These are phyloP conservation scores for Aspidiotus rigidus DNA, from an alignment of 2,888 invertebrate species.

Conservation along the genomic window DNA sequence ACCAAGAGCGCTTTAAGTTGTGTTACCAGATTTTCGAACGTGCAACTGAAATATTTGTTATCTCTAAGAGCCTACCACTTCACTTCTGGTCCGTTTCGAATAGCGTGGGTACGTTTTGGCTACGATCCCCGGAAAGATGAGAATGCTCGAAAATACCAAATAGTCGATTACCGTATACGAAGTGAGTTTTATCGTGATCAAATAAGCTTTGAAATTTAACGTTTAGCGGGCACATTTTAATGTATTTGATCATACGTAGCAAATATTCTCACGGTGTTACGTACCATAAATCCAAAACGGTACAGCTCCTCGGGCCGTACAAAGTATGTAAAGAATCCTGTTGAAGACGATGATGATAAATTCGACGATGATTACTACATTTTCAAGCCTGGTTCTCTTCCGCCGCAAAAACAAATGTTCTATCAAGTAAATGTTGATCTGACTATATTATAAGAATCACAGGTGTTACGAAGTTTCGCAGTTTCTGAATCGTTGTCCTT, in stretches of 20 bases:
- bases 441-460: not conserved
- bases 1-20: slow-evolving; percentile 65
- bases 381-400: slow-evolving; percentile 29
- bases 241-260: not conserved
- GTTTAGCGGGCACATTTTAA: not conserved
- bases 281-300: slow-evolving; percentile 5
- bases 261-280: not conserved
- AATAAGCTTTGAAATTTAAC: not conserved
- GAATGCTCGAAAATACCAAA: slow-evolving; percentile 72
- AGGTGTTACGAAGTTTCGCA: not conserved
- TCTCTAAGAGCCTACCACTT: slow-evolving; percentile 80
- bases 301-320: not conserved
- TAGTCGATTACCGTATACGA: slow-evolving; percentile 63
- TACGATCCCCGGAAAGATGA: slow-evolving; percentile 83
- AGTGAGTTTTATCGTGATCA: not conserved
- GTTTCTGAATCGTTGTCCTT: not conserved
- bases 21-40: slow-evolving; percentile 52
- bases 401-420: slow-evolving; percentile 26
- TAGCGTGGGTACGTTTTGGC: slow-evolving; percentile 79
- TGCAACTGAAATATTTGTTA: slow-evolving; percentile 63
- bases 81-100: slow-evolving; percentile 83
- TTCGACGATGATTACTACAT: slow-evolving; percentile 14
- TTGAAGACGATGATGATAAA: not conserved
- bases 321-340: not conserved
- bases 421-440: slow-evolving; percentile 25